Evolutionary conservation across 2,888 invertebrate genomes (phyloP).

Genomic region (Polyploca ridens): DNA sequence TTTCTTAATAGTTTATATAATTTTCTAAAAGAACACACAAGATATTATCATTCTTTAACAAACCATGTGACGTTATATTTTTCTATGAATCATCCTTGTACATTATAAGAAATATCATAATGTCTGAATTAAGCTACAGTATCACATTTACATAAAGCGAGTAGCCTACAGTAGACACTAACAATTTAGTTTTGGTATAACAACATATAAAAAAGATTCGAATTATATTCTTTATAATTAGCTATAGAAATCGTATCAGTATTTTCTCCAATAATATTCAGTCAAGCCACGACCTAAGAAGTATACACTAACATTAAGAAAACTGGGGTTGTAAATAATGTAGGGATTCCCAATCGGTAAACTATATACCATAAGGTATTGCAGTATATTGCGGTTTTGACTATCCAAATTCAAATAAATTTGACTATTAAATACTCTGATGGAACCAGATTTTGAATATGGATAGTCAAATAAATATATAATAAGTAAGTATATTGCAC

Average conservation of each 20-base stretch:
- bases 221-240: constrained; percentile 68
- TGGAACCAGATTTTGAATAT: constrained; percentile 7
- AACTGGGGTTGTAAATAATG: constrained; percentile 27
- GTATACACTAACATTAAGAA: constrained; percentile 35
- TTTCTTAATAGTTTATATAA: constrained; percentile 2
- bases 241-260: constrained; percentile 48
- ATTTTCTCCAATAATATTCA: constrained; percentile 50
- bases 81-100: neutral
- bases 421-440: constrained; percentile 4
- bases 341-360: neutral
- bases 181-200: constrained; percentile 64
- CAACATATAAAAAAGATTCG: constrained; percentile 68
- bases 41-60: neutral
- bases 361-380: constrained; percentile 16
- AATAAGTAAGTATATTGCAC: constrained; percentile 8
- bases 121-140: constrained; percentile 43
- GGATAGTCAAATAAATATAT: neutral
- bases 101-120: neutral
- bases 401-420: constrained; percentile 6
- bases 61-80: neutral
- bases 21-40: constrained; percentile 11
- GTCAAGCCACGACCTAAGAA: constrained; percentile 56
- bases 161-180: constrained; percentile 52
- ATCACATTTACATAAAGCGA: constrained; percentile 63
- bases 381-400: constrained; percentile 11